Percentiles rank a stretch among this genome's conserved stretches.
Conservation (phyloP, 2,888 invertebrate species). For the Drosophila formosana region DNA sequence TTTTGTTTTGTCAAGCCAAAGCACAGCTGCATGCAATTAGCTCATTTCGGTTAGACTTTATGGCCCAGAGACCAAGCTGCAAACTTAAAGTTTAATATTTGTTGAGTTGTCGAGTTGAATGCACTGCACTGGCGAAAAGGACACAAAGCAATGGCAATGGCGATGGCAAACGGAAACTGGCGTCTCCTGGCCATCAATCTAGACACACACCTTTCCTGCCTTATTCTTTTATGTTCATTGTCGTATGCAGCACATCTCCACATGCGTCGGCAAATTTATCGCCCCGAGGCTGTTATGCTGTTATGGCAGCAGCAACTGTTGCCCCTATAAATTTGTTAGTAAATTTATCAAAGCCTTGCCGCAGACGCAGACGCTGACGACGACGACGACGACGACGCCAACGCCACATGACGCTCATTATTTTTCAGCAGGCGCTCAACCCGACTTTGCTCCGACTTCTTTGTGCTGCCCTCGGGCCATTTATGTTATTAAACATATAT, state of each 20-base stretch:
- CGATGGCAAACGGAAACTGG: background rate
- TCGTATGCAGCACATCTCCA: slow-evolving; percentile 13
- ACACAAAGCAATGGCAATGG: background rate
- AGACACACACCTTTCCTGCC: slow-evolving; percentile 7
- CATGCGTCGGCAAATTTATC: slow-evolving; percentile 63
- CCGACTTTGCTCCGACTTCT: slow-evolving; percentile 1
- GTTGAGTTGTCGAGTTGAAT: background rate
- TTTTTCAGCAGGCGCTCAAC: slow-evolving; percentile 57
- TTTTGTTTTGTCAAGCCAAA: background rate
- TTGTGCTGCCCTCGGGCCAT: slow-evolving; percentile 9
- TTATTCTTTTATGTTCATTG: slow-evolving; percentile 1
- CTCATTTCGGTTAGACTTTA: slow-evolving; percentile 32
- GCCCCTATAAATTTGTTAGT: slow-evolving; percentile 65
- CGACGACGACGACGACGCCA: slow-evolving; percentile 15
- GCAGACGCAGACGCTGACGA: background rate
- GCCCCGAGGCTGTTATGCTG: slow-evolving; percentile 20
- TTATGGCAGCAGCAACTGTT: slow-evolving; percentile 67
- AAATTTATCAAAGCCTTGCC: slow-evolving; percentile 63
- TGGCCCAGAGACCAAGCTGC: background rate
- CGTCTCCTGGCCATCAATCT: slow-evolving; percentile 2
- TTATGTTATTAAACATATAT: slow-evolving; percentile 1
- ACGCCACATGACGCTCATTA: slow-evolving; percentile 73
- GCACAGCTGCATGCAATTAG: slow-evolving; percentile 53
- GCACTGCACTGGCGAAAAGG: background rate
- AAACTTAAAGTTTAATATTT: background rate